Conservation (phyloP, 2,888 invertebrate genomes). For the Coelopa pilipes region DNA sequence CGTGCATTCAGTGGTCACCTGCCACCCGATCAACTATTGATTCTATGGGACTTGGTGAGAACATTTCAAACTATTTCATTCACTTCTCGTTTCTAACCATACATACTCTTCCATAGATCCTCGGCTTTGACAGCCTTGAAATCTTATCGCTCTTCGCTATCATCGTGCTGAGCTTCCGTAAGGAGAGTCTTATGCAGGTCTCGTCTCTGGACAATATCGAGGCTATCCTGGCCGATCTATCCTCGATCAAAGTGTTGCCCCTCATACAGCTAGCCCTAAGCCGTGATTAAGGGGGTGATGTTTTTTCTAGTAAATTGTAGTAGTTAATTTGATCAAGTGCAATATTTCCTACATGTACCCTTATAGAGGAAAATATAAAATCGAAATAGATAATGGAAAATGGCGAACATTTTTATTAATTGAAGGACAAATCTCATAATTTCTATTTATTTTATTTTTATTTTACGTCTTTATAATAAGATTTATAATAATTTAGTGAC, state of each 20-base stretch:
- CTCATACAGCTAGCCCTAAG: slow-evolving; percentile 83
- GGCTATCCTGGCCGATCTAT: slow-evolving; percentile 87
- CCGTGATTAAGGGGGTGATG: slow-evolving; percentile 68
- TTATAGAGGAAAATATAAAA: not conserved
- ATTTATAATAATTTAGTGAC: slow-evolving; percentile 13
- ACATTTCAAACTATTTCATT: not conserved
- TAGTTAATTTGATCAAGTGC: not conserved
- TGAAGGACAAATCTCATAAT: not conserved
- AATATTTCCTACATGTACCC: too few species aligned
- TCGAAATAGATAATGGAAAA: not conserved
- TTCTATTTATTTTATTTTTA: slow-evolving; percentile 2
- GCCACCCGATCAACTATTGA: slow-evolving; percentile 89
- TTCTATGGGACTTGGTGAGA: slow-evolving; percentile 86
- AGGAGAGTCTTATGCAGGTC: slow-evolving; percentile 83
- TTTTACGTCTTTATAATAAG: not conserved
- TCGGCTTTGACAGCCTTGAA: slow-evolving; percentile 93
- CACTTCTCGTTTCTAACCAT: too few species aligned
- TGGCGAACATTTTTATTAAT: not conserved
- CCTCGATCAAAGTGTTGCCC: slow-evolving; percentile 87
- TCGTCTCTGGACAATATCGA: slow-evolving; percentile 83
- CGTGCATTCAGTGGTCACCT: slow-evolving; percentile 95
- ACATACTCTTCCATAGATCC: slow-evolving; percentile 65
- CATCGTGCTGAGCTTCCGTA: slow-evolving; percentile 85
- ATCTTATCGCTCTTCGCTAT: slow-evolving; percentile 87
- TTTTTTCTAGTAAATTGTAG: not conserved